Evolutionary conservation across 2,797 vertebrate genomes (phyloP).

Genomic region (Enoplosus armatus): DNA sequence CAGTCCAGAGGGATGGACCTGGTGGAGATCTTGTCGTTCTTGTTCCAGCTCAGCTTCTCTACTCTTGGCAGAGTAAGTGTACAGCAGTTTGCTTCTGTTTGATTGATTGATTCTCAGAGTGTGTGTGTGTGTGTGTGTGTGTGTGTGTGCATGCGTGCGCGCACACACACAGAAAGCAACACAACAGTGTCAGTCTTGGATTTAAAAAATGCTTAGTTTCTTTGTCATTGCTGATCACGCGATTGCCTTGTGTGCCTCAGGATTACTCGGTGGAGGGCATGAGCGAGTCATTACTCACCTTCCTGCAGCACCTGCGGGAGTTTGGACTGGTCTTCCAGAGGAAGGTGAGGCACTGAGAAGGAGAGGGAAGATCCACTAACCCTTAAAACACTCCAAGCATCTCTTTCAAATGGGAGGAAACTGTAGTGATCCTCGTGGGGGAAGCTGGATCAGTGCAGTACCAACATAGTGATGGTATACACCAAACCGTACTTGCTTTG

Average conservation of each 20-base stretch:
- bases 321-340: conserved; percentile 96
- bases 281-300: conserved; percentile 93
- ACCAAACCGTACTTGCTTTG: background rate
- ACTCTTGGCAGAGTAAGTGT: conserved; percentile 92
- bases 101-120: background rate
- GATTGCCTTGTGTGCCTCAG: conserved; percentile 75
- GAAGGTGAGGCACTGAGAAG: conserved; percentile 82
- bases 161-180: background rate
- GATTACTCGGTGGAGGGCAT: conserved; percentile 97
- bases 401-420: background rate
- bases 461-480: background rate
- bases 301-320: conserved; percentile 94
- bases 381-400: too few species aligned
- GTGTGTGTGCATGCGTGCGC: too few species aligned
- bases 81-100: background rate
- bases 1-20: conserved; percentile 94
- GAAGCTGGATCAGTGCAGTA: background rate
- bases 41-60: conserved; percentile 96
- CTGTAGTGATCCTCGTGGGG: conserved; percentile 1
- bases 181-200: background rate
- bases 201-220: background rate
- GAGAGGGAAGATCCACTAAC: background rate
- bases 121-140: background rate
- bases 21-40: conserved; percentile 94
- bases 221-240: background rate